Evolutionary conservation across 92 coral and sea anemone genomes (phyloP).

Genomic region (Palythoa heliodiscus): DNA sequence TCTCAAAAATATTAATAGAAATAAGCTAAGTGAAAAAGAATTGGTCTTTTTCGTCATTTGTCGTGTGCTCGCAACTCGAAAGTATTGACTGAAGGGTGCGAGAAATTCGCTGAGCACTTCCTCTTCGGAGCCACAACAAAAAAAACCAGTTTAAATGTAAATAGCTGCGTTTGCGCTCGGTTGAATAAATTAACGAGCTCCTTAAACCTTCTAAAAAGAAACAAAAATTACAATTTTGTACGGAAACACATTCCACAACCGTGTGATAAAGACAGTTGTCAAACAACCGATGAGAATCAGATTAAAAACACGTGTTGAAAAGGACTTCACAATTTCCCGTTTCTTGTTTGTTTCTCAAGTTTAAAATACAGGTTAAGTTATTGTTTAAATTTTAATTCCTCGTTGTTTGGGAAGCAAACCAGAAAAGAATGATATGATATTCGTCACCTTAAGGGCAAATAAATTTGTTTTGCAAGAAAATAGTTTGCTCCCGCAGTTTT

Average conservation of each 20-base stretch:
- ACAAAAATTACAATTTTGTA: neutral
- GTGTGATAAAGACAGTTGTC: no score
- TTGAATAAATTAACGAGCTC: no score
- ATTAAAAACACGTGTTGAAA: neutral
- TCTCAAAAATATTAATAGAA: no score
- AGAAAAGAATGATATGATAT: neutral
- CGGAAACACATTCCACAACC: neutral
- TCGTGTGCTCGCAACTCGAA: no score
- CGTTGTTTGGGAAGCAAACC: neutral
- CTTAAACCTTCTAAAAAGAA: neutral
- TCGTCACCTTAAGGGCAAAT: neutral
- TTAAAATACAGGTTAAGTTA: neutral
- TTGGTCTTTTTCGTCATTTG: no score
- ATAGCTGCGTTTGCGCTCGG: no score
- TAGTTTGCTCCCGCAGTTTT: neutral
- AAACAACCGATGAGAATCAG: neutral
- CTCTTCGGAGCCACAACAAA: no score
- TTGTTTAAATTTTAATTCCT: neutral
- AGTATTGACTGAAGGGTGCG: no score
- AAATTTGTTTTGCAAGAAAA: conserved; percentile 3
- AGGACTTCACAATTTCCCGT: neutral
- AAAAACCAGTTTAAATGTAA: no score
- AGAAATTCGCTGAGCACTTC: no score
- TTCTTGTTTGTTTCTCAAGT: neutral
- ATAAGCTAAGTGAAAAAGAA: neutral